Conservation (phyloP, 2,888 invertebrate genomes). For the Tolmerus cingulatus region DNA sequence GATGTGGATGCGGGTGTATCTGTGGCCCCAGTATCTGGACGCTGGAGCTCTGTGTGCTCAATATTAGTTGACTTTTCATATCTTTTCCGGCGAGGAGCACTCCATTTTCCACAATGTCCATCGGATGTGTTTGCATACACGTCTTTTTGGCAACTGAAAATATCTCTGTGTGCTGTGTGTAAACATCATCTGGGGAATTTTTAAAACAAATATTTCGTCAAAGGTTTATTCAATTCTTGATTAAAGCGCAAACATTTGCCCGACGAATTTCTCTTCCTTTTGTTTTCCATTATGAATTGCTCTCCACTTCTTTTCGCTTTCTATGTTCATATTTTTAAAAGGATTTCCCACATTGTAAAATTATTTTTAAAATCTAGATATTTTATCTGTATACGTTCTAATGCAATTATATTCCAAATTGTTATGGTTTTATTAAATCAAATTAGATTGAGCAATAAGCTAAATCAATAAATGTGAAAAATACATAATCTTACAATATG, state of each 20-base stretch:
- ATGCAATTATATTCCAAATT: background rate
- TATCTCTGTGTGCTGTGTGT: background rate
- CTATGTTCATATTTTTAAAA: background rate
- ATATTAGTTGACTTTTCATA: conserved; percentile 22
- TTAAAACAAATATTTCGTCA: conserved; percentile 33
- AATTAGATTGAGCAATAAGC: background rate
- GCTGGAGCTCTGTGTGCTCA: background rate
- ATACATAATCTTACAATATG: too few relatives aligned
- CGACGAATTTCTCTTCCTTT: background rate
- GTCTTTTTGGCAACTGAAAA: conserved; percentile 9
- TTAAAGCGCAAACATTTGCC: conserved; percentile 24
- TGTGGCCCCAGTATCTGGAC: background rate
- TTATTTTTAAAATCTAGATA: background rate
- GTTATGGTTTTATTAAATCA: background rate
- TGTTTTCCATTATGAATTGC: conserved; percentile 20
- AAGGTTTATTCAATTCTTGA: conserved; percentile 30
- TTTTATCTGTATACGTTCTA: background rate
- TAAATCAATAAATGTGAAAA: background rate
- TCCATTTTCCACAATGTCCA: conserved; percentile 23
- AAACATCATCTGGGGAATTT: conserved; percentile 20
- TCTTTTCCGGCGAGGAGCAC: background rate
- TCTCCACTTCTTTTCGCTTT: conserved; percentile 52
- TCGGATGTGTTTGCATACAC: conserved; percentile 25
- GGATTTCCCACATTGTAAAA: background rate
- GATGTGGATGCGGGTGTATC: background rate